A percentile compares a stretch with the other conserved stretches of the same genome.
phyloP scores from a whole-genome alignment of 2,888 invertebrate genomes.

The Synanthedon tipuliformis region DNA sequence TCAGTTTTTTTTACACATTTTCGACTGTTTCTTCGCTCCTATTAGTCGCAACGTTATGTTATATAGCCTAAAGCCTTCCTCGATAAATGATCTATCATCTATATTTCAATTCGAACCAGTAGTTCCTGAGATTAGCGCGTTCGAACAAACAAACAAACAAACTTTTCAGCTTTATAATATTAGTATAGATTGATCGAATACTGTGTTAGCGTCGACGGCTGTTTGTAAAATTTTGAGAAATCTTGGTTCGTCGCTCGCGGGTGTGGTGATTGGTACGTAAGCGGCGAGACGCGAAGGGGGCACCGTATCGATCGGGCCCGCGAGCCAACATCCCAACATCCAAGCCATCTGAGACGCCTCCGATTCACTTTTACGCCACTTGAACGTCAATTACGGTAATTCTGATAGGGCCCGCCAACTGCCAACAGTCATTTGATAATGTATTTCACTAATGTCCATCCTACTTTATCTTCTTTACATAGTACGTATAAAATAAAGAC shows the following conservation, averaged over 20 bases:
- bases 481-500: no score
- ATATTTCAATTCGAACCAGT: no score
- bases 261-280: background rate
- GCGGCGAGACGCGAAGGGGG: slow-evolving; percentile 6
- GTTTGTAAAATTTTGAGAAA: background rate
- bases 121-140: no score
- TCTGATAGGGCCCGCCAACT: slow-evolving; percentile 21
- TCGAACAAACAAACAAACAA: no score
- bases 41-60: no score
- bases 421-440: slow-evolving; percentile 8
- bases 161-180: no score
- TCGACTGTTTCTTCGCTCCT: no score
- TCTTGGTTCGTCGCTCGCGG: background rate
- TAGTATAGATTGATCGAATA: background rate
- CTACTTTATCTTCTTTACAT: no score
- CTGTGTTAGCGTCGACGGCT: background rate
- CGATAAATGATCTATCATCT: no score
- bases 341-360: slow-evolving; percentile 23
- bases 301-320: slow-evolving; percentile 29
- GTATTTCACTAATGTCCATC: background rate
- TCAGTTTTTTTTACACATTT: no score
- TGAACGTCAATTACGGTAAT: slow-evolving; percentile 34
- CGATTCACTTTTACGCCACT: slow-evolving; percentile 46
- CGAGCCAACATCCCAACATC: slow-evolving; percentile 24
- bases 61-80: no score